Evolutionary conservation across 2,888 invertebrate genomes (phyloP).

Genomic region (Cryptocheilus praepositus): DNA sequence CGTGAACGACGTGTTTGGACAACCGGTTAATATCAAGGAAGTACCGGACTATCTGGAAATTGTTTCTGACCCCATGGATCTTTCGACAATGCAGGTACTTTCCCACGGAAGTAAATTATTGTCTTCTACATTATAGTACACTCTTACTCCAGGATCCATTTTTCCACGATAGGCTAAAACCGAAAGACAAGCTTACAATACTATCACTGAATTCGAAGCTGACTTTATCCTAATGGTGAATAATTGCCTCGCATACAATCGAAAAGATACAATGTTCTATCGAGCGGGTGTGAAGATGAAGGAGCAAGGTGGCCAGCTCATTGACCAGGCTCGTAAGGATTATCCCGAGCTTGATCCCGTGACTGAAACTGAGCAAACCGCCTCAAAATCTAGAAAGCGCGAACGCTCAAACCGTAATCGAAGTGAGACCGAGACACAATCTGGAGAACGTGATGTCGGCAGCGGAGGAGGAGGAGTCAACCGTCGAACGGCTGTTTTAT

Average conservation of each 20-base stretch:
- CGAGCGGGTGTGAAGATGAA: constrained; percentile 92
- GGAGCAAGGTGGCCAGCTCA: constrained; percentile 88
- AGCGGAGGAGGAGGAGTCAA: constrained; percentile 75
- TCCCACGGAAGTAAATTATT: background rate
- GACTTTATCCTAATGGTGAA: constrained; percentile 97
- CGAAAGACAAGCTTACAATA: constrained; percentile 81
- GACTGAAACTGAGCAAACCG: constrained; percentile 41
- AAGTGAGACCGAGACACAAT: constrained; percentile 60
- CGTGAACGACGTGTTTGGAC: constrained; percentile 90
- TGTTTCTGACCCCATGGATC: constrained; percentile 91
- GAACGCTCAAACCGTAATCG: constrained; percentile 66
- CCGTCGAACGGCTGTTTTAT: constrained; percentile 85
- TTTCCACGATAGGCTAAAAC: constrained; percentile 76
- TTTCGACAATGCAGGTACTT: constrained; percentile 86
- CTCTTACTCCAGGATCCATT: constrained; percentile 4
- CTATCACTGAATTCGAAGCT: constrained; percentile 86
- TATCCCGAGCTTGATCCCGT: constrained; percentile 70
- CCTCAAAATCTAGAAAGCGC: constrained; percentile 64
- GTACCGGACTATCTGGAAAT: constrained; percentile 94
- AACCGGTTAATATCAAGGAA: constrained; percentile 92
- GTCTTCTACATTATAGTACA: background rate
- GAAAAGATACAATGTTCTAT: constrained; percentile 96
- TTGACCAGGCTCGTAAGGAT: constrained; percentile 87
- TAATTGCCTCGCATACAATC: constrained; percentile 97
- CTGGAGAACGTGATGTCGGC: constrained; percentile 62